A percentile compares a stretch with the other conserved stretches of the same genome.
Evolutionary conservation across 1,140 invertebrate species (phyloP).

Genomic region (Ectropis grisescens): DNA sequence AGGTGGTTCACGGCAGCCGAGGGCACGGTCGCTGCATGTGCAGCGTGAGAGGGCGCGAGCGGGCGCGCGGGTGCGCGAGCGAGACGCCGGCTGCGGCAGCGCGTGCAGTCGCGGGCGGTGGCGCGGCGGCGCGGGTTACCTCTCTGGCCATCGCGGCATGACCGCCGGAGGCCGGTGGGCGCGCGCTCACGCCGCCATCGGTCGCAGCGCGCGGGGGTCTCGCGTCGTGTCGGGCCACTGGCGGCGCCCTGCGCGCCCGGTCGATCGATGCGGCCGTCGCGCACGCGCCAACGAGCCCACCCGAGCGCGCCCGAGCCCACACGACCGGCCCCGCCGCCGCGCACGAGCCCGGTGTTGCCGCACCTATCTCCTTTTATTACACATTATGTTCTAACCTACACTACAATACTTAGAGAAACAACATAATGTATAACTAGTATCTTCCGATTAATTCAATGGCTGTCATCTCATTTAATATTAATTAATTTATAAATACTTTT

Average conservation of each 20-base stretch:
- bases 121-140: conserved; percentile 46
- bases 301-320: conserved; percentile 22
- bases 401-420: no score
- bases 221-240: conserved; percentile 46
- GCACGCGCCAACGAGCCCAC: conserved; percentile 32
- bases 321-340: conserved; percentile 7
- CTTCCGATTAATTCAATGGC: no score
- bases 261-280: conserved; percentile 43
- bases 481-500: no score
- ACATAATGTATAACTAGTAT: no score
- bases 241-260: conserved; percentile 54
- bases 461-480: no score
- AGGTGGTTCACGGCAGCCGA: conserved; percentile 1
- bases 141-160: conserved; percentile 71
- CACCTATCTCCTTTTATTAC: no score
- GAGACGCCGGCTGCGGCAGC: conserved; percentile 37
- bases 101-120: conserved; percentile 3
- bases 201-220: conserved; percentile 52
- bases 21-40: conserved; percentile 44
- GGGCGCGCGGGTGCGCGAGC: conserved; percentile 25
- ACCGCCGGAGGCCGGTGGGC: conserved; percentile 64
- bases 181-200: conserved; percentile 64
- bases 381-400: no score
- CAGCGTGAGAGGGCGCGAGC: conserved; percentile 43
- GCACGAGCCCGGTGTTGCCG: no score